Conservation (phyloP, 2,888 invertebrate species). For the Horisme vitalbata region DNA sequence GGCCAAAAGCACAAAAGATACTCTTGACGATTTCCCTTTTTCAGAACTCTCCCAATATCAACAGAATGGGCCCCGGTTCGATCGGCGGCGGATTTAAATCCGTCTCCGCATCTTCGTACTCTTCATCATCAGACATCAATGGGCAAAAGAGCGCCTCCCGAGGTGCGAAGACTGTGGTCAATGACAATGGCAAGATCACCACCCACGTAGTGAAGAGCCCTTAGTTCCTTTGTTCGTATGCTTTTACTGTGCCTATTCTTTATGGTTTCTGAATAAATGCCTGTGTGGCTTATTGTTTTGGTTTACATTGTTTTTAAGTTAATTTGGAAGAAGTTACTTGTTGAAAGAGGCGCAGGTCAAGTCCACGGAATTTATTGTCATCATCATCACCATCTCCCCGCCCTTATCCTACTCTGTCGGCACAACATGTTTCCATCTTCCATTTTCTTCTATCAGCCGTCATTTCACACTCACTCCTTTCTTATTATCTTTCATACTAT, state of each 20-base stretch:
- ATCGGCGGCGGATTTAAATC: constrained; percentile 52
- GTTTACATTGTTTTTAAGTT: too few species aligned
- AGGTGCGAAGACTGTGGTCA: constrained; percentile 85
- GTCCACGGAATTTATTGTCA: too few species aligned
- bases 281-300: not conserved
- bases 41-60: constrained; percentile 77
- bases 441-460: too few species aligned
- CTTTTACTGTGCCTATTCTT: constrained; percentile 1
- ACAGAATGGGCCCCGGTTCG: constrained; percentile 53
- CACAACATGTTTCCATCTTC: too few species aligned
- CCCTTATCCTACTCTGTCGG: too few species aligned
- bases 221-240: constrained; percentile 17
- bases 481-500: too few species aligned
- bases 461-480: too few species aligned
- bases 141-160: constrained; percentile 82
- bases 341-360: too few species aligned
- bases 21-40: too few species aligned
- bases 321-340: too few species aligned
- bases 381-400: too few species aligned
- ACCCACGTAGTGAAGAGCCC: constrained; percentile 79
- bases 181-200: constrained; percentile 88
- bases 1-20: too few species aligned
- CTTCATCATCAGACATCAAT: constrained; percentile 81
- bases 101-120: constrained; percentile 86
- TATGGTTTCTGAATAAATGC: constrained; percentile 12